Conservation (phyloP, 2,113 vertebrate genomes). For the Mirza zaza region DNA sequence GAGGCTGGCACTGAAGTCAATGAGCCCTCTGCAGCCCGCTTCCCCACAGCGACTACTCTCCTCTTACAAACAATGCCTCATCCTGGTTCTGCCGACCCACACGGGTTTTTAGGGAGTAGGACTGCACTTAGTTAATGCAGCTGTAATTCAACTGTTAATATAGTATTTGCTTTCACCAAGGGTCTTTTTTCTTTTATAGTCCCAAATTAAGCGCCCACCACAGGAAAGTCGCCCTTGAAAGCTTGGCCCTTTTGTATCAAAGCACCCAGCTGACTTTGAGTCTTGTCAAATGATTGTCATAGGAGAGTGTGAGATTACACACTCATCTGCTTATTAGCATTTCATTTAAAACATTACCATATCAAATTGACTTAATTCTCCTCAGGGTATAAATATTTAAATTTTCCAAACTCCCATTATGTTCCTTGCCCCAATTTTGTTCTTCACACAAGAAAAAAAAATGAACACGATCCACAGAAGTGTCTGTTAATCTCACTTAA, state of each 20-base stretch:
- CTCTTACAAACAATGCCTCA: not conserved
- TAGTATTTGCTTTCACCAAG: slow-evolving; percentile 17
- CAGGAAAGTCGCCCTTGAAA: slow-evolving; percentile 37
- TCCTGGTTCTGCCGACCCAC: not conserved
- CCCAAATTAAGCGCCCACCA: slow-evolving; percentile 4
- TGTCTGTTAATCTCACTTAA: slow-evolving; percentile 14
- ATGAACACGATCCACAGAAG: not conserved
- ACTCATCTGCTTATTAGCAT: slow-evolving; percentile 82
- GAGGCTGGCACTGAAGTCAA: slow-evolving; percentile 44
- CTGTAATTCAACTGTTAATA: not conserved
- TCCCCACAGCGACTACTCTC: not conserved
- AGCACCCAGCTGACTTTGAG: slow-evolving; percentile 52
- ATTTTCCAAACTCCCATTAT: slow-evolving; percentile 72
- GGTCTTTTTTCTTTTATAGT: not conserved
- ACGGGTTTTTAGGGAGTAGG: slow-evolving; percentile 22
- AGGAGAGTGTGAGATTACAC: slow-evolving; percentile 73
- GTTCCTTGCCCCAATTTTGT: slow-evolving; percentile 65
- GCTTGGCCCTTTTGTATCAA: not conserved
- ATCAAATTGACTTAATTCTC: slow-evolving; percentile 80
- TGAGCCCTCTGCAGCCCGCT: not conserved
- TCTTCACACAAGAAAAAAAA: slow-evolving; percentile 6
- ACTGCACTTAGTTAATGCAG: slow-evolving; percentile 13
- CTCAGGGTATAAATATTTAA: slow-evolving; percentile 81
- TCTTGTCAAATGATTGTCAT: slow-evolving; percentile 68
- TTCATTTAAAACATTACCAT: slow-evolving; percentile 82